A percentile compares a stretch with the other conserved stretches of the same genome.
phyloP scores from a whole-genome alignment of 2,797 vertebrate genomes.

The Anisognathus igniventris region DNA sequence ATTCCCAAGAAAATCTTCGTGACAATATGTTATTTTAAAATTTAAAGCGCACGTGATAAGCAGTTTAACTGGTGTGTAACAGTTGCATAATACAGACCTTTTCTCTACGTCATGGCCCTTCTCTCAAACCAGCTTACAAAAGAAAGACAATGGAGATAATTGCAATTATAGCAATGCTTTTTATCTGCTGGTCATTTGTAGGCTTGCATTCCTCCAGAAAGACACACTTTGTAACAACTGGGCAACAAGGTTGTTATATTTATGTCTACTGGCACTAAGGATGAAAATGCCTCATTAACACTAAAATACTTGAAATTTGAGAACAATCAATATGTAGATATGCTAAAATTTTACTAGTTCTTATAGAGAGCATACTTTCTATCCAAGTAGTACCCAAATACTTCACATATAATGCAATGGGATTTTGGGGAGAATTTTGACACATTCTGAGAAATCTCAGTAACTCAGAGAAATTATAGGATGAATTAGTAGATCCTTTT shows the following conservation, averaged over 20 bases:
- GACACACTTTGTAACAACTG: background rate
- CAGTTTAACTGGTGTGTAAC: background rate
- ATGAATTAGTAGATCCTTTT: background rate
- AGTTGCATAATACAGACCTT: background rate
- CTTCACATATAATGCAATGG: accelerated
- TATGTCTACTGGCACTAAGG: background rate
- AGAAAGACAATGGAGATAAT: background rate
- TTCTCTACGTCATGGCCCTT: background rate
- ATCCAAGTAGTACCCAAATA: background rate
- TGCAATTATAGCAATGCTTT: background rate
- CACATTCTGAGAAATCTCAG: background rate
- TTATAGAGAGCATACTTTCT: background rate
- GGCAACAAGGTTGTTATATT: background rate
- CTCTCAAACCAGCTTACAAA: background rate
- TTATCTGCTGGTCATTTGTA: background rate
- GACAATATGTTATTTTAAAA: background rate
- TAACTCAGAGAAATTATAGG: background rate
- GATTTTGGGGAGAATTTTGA: background rate
- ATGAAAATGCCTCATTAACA: background rate
- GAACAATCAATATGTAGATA: background rate
- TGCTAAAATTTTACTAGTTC: background rate
- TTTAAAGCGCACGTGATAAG: background rate
- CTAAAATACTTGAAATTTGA: background rate
- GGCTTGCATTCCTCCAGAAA: background rate
- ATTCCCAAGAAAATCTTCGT: background rate